Evolutionary conservation across 2,888 invertebrate species (phyloP).

Genomic region (Mechanitis messenoides): DNA sequence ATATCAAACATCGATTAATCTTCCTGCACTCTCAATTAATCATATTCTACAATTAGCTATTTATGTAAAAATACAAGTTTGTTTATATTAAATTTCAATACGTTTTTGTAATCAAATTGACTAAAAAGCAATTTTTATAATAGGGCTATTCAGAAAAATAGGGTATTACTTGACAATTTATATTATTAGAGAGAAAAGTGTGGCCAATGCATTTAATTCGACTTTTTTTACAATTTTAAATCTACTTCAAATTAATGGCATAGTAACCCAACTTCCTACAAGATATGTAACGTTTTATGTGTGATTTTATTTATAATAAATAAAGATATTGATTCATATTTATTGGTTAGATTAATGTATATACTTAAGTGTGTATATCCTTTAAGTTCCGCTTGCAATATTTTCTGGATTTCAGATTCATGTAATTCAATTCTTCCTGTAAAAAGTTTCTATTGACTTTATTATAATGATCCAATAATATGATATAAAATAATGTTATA

Average conservation of each 20-base stretch:
- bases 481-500: too few relatives aligned
- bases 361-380: neutral
- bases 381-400: too few relatives aligned
- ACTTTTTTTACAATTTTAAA: slow-evolving; percentile 35
- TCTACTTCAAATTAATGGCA: slow-evolving; percentile 40
- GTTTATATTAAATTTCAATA: too few relatives aligned
- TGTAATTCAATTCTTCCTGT: too few relatives aligned
- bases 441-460: too few relatives aligned
- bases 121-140: slow-evolving; percentile 22
- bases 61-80: too few relatives aligned
- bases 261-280: slow-evolving; percentile 32
- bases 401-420: too few relatives aligned
- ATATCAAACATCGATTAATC: too few relatives aligned
- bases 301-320: neutral
- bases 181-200: slow-evolving; percentile 33
- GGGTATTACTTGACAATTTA: slow-evolving; percentile 39
- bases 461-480: too few relatives aligned
- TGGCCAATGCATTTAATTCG: slow-evolving; percentile 44
- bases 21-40: too few relatives aligned
- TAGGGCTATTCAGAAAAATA: slow-evolving; percentile 32
- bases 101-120: slow-evolving; percentile 8
- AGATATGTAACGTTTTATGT: slow-evolving; percentile 21
- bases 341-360: too few relatives aligned
- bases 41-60: too few relatives aligned
- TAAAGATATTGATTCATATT: neutral